Base-by-base conservation (phyloP, 1,140 invertebrate genomes). In the Meteorus sp. region DNA sequence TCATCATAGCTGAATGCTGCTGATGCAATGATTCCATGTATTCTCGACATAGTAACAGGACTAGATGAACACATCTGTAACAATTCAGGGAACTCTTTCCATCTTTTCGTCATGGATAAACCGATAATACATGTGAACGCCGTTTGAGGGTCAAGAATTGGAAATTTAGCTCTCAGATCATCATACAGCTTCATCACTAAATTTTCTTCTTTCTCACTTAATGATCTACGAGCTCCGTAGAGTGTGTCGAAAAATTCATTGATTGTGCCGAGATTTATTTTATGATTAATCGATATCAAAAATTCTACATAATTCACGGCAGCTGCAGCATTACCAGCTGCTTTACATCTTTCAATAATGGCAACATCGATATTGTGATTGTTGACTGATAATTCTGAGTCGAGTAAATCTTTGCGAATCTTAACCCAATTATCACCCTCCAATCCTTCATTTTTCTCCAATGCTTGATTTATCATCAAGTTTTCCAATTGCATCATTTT, bases 91-190 rank as follows among this genome's bases (percentile, higher is more conserved):
- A 82, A 79, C 56, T 86, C 81, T 63, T 81, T 78, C 87, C 88
- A 90, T 52, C 83, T 66, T 54, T 72, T 68, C 9, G 89, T 88
- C 29, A 83, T 65, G 62, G 84, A 85, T 2, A 92, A 67, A 1
- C 81, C 86, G 50, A 70, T 64, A 39, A 90, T 79, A 11, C 87
- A 71, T 69, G 75, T 75, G 66, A 86, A 83, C 58, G 80, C 81
- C 20, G 85, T 85, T 6, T 59, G 63, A 41, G 64, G 67, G 75
- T 90, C 87, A 29, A 89, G 63, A 0, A 83, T 61, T 41, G 80
- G 74, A 76, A 86, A 85, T 45, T 84, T 82, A 22, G 73, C 69
- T 63, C 76, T 75, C 9, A 91, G 61, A 15, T 73, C 56, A 5
- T 83, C 66, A 66, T 83, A 87, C 9, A 83, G 66, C 11, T 79